These are phyloP conservation scores for Hyles vespertilio DNA, from an alignment of 1,140 invertebrate species.

Conservation along the genomic window DNA sequence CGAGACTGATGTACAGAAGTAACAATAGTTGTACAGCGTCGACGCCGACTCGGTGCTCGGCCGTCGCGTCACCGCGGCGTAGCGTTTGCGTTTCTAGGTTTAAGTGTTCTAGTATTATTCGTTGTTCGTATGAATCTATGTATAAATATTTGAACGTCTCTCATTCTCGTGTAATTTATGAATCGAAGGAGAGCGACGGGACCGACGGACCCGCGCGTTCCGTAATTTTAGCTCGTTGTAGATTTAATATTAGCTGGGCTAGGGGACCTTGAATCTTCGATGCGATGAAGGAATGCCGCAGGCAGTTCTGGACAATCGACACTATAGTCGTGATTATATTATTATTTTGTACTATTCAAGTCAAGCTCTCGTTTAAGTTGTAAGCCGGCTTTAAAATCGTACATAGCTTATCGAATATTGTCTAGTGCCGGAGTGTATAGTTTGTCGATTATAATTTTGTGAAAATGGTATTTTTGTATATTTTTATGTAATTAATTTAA, in stretches of 20 bases:
- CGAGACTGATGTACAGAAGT: constrained; percentile 69
- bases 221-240: constrained; percentile 70
- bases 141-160: constrained; percentile 75
- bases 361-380: constrained; percentile 72
- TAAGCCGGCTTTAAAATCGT: constrained; percentile 66
- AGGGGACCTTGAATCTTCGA: constrained; percentile 73
- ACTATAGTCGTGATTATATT: constrained; percentile 72
- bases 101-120: constrained; percentile 75
- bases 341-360: constrained; percentile 63
- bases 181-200: constrained; percentile 63
- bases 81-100: constrained; percentile 49
- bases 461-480: constrained; percentile 75
- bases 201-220: constrained; percentile 46
- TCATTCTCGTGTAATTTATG: constrained; percentile 74
- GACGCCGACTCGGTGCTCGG: constrained; percentile 52
- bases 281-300: constrained; percentile 63
- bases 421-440: constrained; percentile 71
- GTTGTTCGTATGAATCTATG: constrained; percentile 75
- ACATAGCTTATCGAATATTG: constrained; percentile 69
- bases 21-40: constrained; percentile 61
- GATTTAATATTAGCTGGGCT: constrained; percentile 73
- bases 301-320: constrained; percentile 74
- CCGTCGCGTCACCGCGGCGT: constrained; percentile 60
- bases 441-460: constrained; percentile 70
- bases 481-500: constrained; percentile 73